phyloP scores from a whole-genome alignment of 2,797 vertebrate species.

The Sitta carolinensis region DNA sequence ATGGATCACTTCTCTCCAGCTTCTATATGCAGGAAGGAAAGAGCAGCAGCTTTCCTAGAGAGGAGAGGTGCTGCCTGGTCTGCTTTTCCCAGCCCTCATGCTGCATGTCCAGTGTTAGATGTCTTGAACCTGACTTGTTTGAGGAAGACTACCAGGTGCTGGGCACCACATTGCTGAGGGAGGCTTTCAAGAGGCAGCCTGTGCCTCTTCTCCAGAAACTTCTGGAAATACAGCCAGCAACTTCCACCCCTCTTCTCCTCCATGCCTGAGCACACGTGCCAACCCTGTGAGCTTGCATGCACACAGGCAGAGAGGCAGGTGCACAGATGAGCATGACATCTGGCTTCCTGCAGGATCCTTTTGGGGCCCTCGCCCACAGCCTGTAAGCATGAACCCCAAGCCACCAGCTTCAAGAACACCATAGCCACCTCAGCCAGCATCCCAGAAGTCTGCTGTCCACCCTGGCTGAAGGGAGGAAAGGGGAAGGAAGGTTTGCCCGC shows the following conservation, averaged over 20 bases:
- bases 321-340: accelerated
- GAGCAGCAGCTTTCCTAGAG: neutral
- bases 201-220: neutral
- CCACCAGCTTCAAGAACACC: neutral
- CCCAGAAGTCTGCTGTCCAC: neutral
- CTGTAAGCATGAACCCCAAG: neutral
- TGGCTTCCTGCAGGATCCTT: neutral
- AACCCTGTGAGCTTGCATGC: accelerated
- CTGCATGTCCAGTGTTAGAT: accelerated
- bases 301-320: neutral
- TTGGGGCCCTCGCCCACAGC: accelerated
- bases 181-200: accelerated
- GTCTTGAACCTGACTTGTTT: neutral
- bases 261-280: accelerated
- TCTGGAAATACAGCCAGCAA: neutral
- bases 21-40: neutral
- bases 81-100: neutral
- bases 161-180: accelerated
- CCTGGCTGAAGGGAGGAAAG: neutral
- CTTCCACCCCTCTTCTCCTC: neutral
- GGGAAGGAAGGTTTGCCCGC: neutral
- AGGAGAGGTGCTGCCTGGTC: neutral
- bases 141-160: neutral
- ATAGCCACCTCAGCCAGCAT: accelerated
- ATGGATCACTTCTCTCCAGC: neutral